These are phyloP conservation scores for Cheilosia soror DNA, from an alignment of 2,888 invertebrate species.

Conservation along the genomic window DNA sequence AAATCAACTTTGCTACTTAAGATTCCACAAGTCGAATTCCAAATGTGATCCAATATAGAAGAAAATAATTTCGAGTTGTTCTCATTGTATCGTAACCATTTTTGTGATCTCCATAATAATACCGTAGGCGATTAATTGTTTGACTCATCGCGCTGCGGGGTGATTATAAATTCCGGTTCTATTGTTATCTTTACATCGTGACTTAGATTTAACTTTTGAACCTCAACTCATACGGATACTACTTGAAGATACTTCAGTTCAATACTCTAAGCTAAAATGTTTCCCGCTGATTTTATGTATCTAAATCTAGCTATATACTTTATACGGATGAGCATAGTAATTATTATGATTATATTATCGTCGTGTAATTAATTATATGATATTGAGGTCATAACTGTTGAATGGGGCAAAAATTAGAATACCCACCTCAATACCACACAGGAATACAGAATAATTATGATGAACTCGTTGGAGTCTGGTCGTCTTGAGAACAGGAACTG, in stretches of 20 bases:
- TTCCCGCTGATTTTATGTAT: not conserved
- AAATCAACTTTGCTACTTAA: no score
- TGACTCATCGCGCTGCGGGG: not conserved
- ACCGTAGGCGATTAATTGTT: no score
- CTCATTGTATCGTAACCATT: no score
- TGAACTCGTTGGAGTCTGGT: not conserved
- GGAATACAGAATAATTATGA: not conserved
- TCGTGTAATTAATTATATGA: slow-evolving; percentile 31
- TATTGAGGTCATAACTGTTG: slow-evolving; percentile 41
- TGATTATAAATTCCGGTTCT: no score
- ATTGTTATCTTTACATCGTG: not conserved
- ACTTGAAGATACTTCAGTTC: no score
- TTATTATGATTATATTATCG: slow-evolving; percentile 4
- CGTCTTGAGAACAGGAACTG: slow-evolving; percentile 29
- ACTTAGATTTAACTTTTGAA: not conserved
- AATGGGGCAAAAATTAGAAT: not conserved
- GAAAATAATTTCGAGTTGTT: no score
- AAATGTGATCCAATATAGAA: no score
- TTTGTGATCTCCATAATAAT: no score
- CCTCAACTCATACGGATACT: no score
- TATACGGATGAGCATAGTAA: slow-evolving; percentile 2
- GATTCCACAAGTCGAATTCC: no score
- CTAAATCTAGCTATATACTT: no score
- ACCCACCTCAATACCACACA: slow-evolving; percentile 5
- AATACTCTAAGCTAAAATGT: no score